Evolutionary conservation across 1,140 invertebrate genomes (phyloP), one percentile per base, ranked within the genome.

Genomic region (Hycleus cichorii): DNA sequence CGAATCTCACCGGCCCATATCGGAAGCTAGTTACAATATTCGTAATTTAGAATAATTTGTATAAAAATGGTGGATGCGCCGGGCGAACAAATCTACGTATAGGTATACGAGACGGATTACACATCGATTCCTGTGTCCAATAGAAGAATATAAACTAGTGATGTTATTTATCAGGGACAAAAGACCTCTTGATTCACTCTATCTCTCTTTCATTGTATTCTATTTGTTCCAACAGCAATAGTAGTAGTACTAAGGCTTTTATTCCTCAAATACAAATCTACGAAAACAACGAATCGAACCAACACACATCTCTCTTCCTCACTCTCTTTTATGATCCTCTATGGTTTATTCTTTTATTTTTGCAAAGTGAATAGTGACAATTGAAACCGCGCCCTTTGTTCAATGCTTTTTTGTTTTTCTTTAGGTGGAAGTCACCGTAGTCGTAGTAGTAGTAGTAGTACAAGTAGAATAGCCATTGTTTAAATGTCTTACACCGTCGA

Each of bases 331-430:
- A 66, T 68, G 59, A 66, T 65, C 64, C 32, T 32, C 64, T 61
- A 63, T 58, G 62, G 63, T 63, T 64, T 61, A 65, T 59, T 67
- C 65, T 67, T 66, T 69, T 69, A 65, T 67, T 66, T 69, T 67
- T 59, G 63, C 51, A 7, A 32, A 32, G 32, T 69, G 67, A 66
- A 69, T 69, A 66, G 64, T 66, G 67, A 69, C 65, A 69, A 69
- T 69, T 69, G 67, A 69, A 69, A 69, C 64, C 67, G 60, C 64
- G 65, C 59, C 63, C 65, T 66, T 32, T 69, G 67, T 69, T 62
- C 56, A 60, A 60, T 65, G 67, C 65, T 32, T 32, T 69, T 69
- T 69, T 69, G 67, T 69, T 69, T n/a, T 69, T 65, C 64, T 59
- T 51, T 67, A 67, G 63, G 64, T 65, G 61, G 65, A 57, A 63